A percentile compares a stretch with the other conserved stretches of the same genome.
phyloP scores from a whole-genome alignment of 1,140 invertebrate species.

The Physella acuta region DNA sequence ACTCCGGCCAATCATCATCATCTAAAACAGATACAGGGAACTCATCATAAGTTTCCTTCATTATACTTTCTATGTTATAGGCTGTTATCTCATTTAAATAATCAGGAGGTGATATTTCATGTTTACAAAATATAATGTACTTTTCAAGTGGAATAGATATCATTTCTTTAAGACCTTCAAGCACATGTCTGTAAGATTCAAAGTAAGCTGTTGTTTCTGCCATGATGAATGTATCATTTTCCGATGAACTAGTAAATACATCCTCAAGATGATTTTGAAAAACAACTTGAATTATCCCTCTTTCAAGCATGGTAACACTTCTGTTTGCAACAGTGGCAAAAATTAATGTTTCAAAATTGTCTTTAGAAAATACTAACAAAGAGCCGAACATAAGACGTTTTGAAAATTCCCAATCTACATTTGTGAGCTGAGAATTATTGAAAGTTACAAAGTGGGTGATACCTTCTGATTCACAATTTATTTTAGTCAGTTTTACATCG shows the following conservation, averaged over 20 bases:
- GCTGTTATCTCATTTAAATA: conserved; percentile 31
- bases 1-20: conserved; percentile 38
- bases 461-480: conserved; percentile 38
- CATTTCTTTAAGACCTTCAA: conserved; percentile 57
- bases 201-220: conserved; percentile 63
- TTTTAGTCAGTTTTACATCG: conserved; percentile 38
- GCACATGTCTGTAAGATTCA: conserved; percentile 61
- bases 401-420: conserved; percentile 50
- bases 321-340: conserved; percentile 69
- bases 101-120: conserved; percentile 33
- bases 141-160: conserved; percentile 52
- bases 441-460: conserved; percentile 40
- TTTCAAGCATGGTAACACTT: conserved; percentile 46
- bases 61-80: conserved; percentile 28
- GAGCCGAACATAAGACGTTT: conserved; percentile 72
- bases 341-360: conserved; percentile 69
- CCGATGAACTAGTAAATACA: conserved; percentile 10
- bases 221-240: conserved; percentile 46
- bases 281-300: conserved; percentile 49
- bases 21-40: conserved; percentile 16
- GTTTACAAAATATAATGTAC: conserved; percentile 46
- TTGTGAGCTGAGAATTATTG: conserved; percentile 29
- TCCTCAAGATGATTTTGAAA: conserved; percentile 36
- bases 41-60: background rate
- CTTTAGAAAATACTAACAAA: conserved; percentile 69